phyloP scores from a whole-genome alignment of 2,797 vertebrate species.

The Acanthis flammea region DNA sequence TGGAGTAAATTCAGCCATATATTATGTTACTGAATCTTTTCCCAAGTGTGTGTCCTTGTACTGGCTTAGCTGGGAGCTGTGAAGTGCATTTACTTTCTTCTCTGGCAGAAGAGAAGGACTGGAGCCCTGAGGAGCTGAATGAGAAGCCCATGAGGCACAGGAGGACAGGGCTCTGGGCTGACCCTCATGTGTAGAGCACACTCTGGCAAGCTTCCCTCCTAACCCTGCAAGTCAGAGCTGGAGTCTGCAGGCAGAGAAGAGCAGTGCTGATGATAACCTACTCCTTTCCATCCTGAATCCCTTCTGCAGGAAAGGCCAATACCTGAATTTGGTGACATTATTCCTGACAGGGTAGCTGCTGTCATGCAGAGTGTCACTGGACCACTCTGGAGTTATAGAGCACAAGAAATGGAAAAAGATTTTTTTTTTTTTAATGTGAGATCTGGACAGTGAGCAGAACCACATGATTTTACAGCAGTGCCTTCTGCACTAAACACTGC shows the following conservation, averaged over 20 bases:
- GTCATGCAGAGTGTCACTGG: no score
- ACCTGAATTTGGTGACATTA: background rate
- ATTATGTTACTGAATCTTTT: rapidly evolving
- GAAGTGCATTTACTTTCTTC: background rate
- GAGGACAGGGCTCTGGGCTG: background rate
- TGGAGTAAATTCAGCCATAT: background rate
- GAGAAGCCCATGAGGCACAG: background rate
- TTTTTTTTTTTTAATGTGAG: background rate
- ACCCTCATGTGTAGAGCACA: rapidly evolving
- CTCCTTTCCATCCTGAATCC: background rate
- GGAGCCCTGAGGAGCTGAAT: background rate
- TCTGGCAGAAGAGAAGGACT: background rate
- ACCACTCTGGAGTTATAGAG: background rate
- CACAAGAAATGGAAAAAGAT: background rate
- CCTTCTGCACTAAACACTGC: background rate
- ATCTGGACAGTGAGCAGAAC: background rate
- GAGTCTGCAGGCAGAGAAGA: background rate
- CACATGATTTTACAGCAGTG: background rate
- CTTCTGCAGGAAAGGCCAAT: background rate
- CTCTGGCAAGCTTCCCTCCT: background rate
- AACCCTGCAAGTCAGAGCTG: background rate
- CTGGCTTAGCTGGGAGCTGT: background rate
- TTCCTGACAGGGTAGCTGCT: background rate
- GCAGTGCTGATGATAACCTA: background rate
- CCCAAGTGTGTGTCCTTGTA: rapidly evolving